A percentile compares a stretch with the other conserved stretches of the same genome.
phyloP scores from a whole-genome alignment of 2,113 vertebrate species.

The Lates calcarifer region DNA sequence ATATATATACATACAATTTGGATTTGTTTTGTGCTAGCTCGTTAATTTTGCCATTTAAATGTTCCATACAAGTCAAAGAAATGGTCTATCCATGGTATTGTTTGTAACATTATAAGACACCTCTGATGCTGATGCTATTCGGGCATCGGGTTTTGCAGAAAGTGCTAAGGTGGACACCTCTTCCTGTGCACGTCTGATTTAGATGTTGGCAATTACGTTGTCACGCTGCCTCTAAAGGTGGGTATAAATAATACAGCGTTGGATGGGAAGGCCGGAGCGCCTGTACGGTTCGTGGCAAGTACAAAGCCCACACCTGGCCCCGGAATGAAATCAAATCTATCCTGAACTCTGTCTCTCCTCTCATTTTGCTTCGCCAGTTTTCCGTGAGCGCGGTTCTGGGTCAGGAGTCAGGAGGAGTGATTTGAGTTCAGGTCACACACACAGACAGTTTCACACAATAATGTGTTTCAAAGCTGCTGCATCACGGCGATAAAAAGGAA shows the following conservation, averaged over 20 bases:
- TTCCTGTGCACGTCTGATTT: slow-evolving; percentile 51
- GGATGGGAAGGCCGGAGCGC: slow-evolving; percentile 55
- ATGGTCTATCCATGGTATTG: background rate
- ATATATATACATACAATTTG: background rate
- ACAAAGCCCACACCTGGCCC: slow-evolving; percentile 83
- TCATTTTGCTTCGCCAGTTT: slow-evolving; percentile 65
- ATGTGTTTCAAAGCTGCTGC: slow-evolving; percentile 81
- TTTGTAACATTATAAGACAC: background rate
- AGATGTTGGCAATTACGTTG: slow-evolving; percentile 43
- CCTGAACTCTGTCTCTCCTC: slow-evolving; percentile 78
- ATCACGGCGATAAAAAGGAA: slow-evolving; percentile 41
- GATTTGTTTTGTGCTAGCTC: background rate
- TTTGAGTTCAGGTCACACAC: slow-evolving; percentile 72
- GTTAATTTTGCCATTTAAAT: background rate
- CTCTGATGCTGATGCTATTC: background rate
- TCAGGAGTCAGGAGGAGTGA: slow-evolving; percentile 73
- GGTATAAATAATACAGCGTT: slow-evolving; percentile 72
- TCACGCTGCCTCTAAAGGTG: slow-evolving; percentile 40
- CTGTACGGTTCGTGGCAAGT: slow-evolving; percentile 79
- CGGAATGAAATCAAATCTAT: slow-evolving; percentile 83
- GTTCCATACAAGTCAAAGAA: background rate
- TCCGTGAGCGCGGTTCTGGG: slow-evolving; percentile 71
- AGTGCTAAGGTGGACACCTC: slow-evolving; percentile 4
- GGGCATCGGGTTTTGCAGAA: background rate
- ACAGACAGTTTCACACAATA: slow-evolving; percentile 76